Evolutionary conservation across 2,797 vertebrate species (phyloP).

Genomic region (Enteromius unitaeniatus): DNA sequence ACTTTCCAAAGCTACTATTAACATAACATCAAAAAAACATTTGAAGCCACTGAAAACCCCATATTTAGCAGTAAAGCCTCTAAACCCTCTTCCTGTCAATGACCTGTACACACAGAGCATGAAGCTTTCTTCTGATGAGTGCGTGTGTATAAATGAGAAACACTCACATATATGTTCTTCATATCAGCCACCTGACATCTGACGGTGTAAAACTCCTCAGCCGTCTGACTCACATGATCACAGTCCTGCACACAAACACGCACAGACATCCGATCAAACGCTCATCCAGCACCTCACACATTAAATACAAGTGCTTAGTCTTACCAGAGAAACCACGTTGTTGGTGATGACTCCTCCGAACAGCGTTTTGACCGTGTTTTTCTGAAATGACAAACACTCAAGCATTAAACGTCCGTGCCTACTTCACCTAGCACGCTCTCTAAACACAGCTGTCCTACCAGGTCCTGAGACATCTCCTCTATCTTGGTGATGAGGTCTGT

Average conservation of each 20-base stretch:
- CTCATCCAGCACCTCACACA: background rate
- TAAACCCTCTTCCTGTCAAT: background rate
- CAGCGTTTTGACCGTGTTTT: constrained; percentile 98
- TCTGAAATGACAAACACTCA: constrained; percentile 75
- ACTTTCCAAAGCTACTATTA: background rate
- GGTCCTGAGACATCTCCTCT: constrained; percentile 97
- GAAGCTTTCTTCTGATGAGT: background rate
- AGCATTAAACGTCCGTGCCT: background rate
- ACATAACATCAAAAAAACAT: background rate
- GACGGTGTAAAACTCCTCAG: constrained; percentile 98
- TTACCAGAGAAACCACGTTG: constrained; percentile 97
- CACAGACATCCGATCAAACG: background rate
- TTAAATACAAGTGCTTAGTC: constrained; percentile 52
- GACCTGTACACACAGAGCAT: background rate
- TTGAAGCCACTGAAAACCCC: background rate
- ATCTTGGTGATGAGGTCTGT: constrained; percentile 99
- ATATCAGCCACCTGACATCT: constrained; percentile 98
- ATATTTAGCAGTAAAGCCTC: background rate
- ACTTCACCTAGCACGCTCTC: background rate
- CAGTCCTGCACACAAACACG: constrained; percentile 83
- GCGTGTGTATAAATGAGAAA: background rate
- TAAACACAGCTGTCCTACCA: constrained; percentile 77
- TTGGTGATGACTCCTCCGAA: constrained; percentile 99
- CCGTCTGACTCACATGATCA: constrained; percentile 98
- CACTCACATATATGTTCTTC: constrained; percentile 99